These are phyloP conservation scores for Cephus pygmeus DNA, from an alignment of 2,888 invertebrate species.

Conservation along the genomic window DNA sequence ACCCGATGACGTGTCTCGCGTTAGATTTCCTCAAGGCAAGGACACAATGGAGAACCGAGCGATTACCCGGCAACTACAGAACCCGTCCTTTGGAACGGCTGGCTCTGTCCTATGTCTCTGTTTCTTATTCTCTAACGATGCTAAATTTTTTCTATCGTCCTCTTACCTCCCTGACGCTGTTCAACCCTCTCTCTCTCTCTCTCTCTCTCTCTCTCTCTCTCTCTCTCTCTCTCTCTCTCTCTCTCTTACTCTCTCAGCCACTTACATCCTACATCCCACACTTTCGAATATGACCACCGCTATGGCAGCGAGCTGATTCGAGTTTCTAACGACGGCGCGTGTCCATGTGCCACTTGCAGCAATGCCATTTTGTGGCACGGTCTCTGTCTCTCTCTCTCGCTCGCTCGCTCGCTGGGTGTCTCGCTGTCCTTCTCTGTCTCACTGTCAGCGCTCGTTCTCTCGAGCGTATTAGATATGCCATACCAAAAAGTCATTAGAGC, in stretches of 20 bases:
- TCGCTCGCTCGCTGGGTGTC: too few species aligned
- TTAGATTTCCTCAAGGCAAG: neutral
- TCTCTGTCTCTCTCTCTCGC: neutral
- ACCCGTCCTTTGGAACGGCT: too few species aligned
- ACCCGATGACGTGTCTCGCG: neutral
- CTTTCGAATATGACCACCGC: neutral
- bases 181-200: neutral
- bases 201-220: neutral
- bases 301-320: neutral
- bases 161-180: too few species aligned
- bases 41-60: neutral
- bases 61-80: neutral
- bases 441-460: too few species aligned
- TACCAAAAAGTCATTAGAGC: too few species aligned
- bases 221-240: neutral
- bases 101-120: too few species aligned
- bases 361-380: conserved; percentile 8
- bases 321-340: conserved; percentile 15
- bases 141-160: too few species aligned
- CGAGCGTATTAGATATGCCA: too few species aligned
- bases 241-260: neutral
- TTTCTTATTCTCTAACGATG: too few species aligned
- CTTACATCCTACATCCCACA: conserved; percentile 5
- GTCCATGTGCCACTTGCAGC: conserved; percentile 17
- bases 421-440: too few species aligned